A percentile compares a stretch with the other conserved stretches of the same genome.
These are phyloP conservation scores for Ptilonorhynchus violaceus DNA, from an alignment of 2,113 vertebrate genomes.

Conservation along the genomic window DNA sequence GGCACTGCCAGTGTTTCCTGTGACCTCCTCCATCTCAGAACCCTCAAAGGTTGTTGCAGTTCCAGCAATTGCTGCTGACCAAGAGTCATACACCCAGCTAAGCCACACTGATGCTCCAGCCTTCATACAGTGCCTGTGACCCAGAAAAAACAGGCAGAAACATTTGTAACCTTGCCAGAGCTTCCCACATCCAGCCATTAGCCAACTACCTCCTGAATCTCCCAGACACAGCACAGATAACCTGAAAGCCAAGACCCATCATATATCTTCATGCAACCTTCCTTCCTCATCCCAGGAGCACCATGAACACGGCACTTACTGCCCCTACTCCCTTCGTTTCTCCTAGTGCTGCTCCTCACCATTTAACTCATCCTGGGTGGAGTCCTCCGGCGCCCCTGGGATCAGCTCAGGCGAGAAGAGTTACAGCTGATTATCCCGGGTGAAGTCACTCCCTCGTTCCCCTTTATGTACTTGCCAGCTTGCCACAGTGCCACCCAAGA, in stretches of 20 bases:
- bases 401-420: neutral
- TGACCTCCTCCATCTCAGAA: neutral
- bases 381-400: neutral
- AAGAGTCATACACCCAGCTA: neutral
- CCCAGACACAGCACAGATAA: neutral
- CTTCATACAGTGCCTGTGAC: accelerated
- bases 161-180: neutral
- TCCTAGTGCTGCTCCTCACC: neutral
- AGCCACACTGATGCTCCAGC: neutral
- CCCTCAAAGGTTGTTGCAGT: neutral
- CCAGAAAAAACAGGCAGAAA: neutral
- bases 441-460: neutral
- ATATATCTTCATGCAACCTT: neutral
- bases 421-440: neutral
- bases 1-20: neutral
- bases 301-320: accelerated
- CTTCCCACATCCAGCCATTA: neutral
- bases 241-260: neutral
- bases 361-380: neutral
- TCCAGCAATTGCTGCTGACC: neutral
- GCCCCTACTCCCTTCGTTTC: accelerated
- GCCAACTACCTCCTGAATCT: neutral
- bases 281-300: neutral
- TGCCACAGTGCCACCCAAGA: neutral
- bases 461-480: neutral